Evolutionary conservation across 2,113 vertebrate genomes (phyloP), one percentile per base, ranked within the genome.

Genomic region (Laticauda laticaudata): DNA sequence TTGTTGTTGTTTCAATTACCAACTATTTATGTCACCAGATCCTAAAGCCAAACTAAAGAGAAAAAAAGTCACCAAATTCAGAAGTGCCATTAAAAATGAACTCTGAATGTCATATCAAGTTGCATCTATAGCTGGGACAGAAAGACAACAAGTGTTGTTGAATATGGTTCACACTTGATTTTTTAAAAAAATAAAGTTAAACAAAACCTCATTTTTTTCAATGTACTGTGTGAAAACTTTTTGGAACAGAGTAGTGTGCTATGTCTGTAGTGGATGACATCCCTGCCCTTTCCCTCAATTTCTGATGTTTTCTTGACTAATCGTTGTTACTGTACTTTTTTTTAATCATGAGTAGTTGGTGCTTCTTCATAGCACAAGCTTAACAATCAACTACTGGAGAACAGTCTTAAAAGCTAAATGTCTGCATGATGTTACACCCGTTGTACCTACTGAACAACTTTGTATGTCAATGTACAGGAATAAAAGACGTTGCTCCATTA

Each of bases 401-500:
- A 97, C 95, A 97, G 97, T 97, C 94, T 97, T 96, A 97, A 95
- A 96, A 97, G 97, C 96, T 97, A 96, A 96, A 93, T 97, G 98
- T 98, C 97, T 98, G 98, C 98, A 98, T 98, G 98, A 97, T 97
- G 97, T 97, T 97, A 94, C 96, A 96, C 97, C 97, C 92, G 96
- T 97, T 97, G 97, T 98, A 97, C 97, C 97, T 97, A 96, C 95
- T 97, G 97, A 97, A 94, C 94, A 97, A 96, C 96, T 97, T 97
- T 97, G 97, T 98, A 97, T 98, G 98, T 98, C 97, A 96, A 97
- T 97, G 97, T 98, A 98, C 97, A 98, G 97, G 98, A 97, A 98
- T 98, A 98, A 98, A 98, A 93, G 93, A 97, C 14, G 20, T 97
- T 96, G 97, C 97, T 97, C 96, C 97, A 96, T 96, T 95, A 95